These are phyloP conservation scores for Umimayanthus kanabou DNA, from an alignment of 92 coral and sea anemone species.

Conservation along the genomic window DNA sequence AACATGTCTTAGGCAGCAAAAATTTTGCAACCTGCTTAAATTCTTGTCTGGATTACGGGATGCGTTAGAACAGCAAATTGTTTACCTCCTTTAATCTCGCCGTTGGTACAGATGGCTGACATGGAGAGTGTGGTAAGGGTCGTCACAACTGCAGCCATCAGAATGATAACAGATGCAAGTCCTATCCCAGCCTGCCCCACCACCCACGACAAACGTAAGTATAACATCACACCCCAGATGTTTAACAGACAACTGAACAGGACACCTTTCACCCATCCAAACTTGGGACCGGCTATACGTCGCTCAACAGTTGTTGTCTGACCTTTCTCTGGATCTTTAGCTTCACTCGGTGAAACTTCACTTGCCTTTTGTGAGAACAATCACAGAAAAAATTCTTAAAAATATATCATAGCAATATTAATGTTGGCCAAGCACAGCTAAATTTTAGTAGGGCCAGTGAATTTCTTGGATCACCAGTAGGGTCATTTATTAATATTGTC, in stretches of 20 bases:
- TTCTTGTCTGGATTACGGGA: no score
- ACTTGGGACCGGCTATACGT: conserved; percentile 67
- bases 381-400: no score
- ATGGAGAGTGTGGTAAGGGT: conserved; percentile 87
- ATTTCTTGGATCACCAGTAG: no score
- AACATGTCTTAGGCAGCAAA: no score
- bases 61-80: background rate
- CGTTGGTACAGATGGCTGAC: conserved; percentile 99
- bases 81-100: conserved; percentile 96
- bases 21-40: no score
- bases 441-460: no score
- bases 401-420: no score
- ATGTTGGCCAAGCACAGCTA: no score
- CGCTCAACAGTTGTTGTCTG: conserved; percentile 16
- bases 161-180: conserved; percentile 71
- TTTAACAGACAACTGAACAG: conserved; percentile 90
- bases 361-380: conserved; percentile 8
- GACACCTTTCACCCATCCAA: conserved; percentile 99
- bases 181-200: conserved; percentile 99
- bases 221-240: conserved; percentile 99
- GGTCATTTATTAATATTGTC: no score
- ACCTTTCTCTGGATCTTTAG: conserved; percentile 37
- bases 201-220: conserved; percentile 88
- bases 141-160: conserved; percentile 87
- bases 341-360: conserved; percentile 20